Evolutionary conservation across 2,888 invertebrate genomes (phyloP).

Genomic region (Eupithecia insigniata): DNA sequence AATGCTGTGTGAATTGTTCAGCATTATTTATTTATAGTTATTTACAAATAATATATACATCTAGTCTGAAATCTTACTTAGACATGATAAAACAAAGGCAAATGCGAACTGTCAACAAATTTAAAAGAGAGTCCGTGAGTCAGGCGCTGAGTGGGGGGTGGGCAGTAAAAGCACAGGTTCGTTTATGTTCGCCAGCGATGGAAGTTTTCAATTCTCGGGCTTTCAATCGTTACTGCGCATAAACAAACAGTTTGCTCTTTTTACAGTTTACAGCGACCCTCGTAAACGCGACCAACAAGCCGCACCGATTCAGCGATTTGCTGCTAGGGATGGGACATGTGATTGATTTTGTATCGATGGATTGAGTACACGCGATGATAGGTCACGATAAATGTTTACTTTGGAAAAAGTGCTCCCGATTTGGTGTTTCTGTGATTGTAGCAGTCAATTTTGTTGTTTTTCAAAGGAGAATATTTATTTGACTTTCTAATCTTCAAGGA

Average conservation of each 20-base stretch:
- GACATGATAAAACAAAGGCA: conserved; percentile 11
- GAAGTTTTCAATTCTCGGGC: conserved; percentile 59
- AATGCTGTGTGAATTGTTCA: too few species aligned
- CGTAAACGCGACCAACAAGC: conserved; percentile 78
- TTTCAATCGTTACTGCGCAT: conserved; percentile 66
- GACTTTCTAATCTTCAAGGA: background rate
- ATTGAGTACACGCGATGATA: conserved; percentile 7
- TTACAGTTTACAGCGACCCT: conserved; percentile 79
- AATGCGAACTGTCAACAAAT: conserved; percentile 40
- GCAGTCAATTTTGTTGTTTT: background rate
- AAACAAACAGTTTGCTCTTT: conserved; percentile 82
- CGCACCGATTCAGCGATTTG: conserved; percentile 76
- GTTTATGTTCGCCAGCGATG: conserved; percentile 60
- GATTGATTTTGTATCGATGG: conserved; percentile 33
- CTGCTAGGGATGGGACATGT: conserved; percentile 51
- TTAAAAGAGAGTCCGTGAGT: conserved; percentile 39
- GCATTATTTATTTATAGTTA: too few species aligned
- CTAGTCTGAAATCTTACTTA: background rate
- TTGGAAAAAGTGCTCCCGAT: background rate
- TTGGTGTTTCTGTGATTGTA: background rate
- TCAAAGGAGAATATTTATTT: background rate
- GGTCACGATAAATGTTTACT: conserved; percentile 3
- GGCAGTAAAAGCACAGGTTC: conserved; percentile 69
- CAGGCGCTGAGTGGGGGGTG: conserved; percentile 37
- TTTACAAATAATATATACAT: too few species aligned